phyloP scores from a whole-genome alignment of 2,113 vertebrate species.

The Dicrurus megarhynchus region DNA sequence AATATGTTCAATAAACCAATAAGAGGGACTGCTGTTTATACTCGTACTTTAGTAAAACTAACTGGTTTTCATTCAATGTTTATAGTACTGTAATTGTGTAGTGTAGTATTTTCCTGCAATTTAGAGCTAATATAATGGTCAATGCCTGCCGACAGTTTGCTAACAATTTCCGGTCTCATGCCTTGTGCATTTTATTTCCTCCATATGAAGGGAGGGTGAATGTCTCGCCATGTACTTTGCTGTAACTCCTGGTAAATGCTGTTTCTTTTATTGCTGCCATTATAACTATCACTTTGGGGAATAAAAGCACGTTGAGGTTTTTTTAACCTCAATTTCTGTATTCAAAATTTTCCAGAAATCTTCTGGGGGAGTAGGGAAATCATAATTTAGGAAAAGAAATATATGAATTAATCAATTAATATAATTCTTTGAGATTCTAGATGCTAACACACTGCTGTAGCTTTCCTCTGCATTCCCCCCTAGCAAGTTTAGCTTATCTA shows the following conservation, averaged over 20 bases:
- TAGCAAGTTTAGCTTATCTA: neutral
- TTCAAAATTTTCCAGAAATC: neutral
- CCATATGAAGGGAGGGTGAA: neutral
- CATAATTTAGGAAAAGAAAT: neutral
- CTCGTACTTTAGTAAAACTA: constrained; percentile 44
- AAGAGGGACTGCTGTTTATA: constrained; percentile 51
- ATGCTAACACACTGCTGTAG: neutral
- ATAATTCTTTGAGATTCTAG: neutral
- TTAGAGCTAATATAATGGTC: constrained; percentile 46
- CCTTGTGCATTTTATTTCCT: constrained; percentile 22
- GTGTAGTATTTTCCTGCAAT: constrained; percentile 9
- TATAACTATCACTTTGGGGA: neutral
- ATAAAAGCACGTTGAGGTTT: neutral
- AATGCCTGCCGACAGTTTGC: constrained; percentile 41
- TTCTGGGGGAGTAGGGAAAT: neutral
- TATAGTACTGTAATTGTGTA: constrained; percentile 31
- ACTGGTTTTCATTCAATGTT: constrained; percentile 56
- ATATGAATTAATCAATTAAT: neutral
- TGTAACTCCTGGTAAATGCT: neutral
- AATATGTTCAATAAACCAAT: constrained; percentile 61
- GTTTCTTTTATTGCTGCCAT: neutral
- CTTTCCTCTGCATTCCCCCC: neutral
- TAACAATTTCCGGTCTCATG: constrained; percentile 30
- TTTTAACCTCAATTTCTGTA: neutral
- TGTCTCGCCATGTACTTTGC: neutral